phyloP scores from a whole-genome alignment of 53 echinoderm and acorn worm species.

The Holothuria leucospilota region DNA sequence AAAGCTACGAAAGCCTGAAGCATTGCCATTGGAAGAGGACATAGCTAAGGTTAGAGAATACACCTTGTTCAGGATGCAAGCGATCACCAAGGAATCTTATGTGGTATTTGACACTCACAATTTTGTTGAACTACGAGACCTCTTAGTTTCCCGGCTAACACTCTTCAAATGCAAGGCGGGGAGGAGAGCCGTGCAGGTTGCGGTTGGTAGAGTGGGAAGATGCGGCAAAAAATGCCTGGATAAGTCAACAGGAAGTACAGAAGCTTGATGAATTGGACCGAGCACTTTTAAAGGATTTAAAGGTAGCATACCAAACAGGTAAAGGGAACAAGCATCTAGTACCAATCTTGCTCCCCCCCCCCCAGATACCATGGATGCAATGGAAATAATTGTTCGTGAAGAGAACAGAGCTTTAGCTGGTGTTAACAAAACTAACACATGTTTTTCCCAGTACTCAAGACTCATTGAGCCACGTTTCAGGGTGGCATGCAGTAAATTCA shows the following conservation, averaged over 20 bases:
- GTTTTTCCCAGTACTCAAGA: constrained; percentile 30
- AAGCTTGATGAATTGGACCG: constrained; percentile 50
- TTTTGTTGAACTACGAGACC: constrained; percentile 53
- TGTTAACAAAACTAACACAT: neutral
- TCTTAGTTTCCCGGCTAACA: constrained; percentile 56
- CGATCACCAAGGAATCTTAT: constrained; percentile 46
- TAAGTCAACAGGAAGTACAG: constrained; percentile 11
- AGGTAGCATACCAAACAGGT: constrained; percentile 73
- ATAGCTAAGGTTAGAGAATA: constrained; percentile 62
- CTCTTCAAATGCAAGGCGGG: constrained; percentile 74
- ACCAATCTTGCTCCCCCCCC: constrained; percentile 71
- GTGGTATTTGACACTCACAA: constrained; percentile 45
- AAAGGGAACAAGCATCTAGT: constrained; percentile 73
- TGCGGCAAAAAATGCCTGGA: constrained; percentile 43
- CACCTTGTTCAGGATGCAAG: constrained; percentile 23
- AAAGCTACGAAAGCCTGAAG: constrained; percentile 63
- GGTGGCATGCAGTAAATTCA: constrained; percentile 42
- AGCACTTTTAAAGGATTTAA: constrained; percentile 43
- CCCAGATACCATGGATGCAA: constrained; percentile 54
- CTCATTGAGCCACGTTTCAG: constrained; percentile 27
- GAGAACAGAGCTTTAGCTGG: constrained; percentile 20
- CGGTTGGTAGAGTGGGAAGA: constrained; percentile 42
- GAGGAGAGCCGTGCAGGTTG: constrained; percentile 58
- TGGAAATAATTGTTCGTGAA: constrained; percentile 16
- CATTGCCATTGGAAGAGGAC: constrained; percentile 71